phyloP scores from a whole-genome alignment of 1,140 invertebrate genomes.

The Ips nitidus region DNA sequence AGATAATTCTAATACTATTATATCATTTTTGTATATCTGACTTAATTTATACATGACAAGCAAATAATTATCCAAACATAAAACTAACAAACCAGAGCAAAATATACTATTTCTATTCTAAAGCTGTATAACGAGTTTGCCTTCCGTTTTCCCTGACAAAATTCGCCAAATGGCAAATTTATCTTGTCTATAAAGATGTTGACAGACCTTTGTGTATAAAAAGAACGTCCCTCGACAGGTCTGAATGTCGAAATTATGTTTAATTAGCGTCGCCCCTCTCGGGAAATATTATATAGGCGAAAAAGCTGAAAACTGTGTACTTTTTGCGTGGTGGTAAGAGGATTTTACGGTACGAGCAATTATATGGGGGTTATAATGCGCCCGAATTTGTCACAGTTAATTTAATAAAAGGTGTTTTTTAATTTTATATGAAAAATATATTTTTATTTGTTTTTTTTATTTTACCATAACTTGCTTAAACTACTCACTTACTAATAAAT shows the following conservation, averaged over 20 bases:
- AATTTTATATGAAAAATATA: neutral
- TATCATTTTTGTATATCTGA: too few species aligned
- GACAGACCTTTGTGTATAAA: slow-evolving; percentile 11
- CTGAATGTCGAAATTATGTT: slow-evolving; percentile 13
- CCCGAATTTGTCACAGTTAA: neutral
- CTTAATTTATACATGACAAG: too few species aligned
- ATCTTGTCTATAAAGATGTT: slow-evolving; percentile 27
- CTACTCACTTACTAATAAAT: too few species aligned
- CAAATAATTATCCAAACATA: too few species aligned
- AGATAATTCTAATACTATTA: too few species aligned
- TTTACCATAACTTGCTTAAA: too few species aligned
- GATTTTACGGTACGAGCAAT: neutral
- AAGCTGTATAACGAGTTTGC: too few species aligned
- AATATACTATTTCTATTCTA: too few species aligned
- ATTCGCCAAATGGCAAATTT: slow-evolving; percentile 4
- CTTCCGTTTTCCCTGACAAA: too few species aligned
- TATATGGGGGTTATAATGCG: neutral
- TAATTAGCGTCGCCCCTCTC: slow-evolving; percentile 6
- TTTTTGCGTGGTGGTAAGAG: neutral
- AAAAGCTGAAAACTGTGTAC: slow-evolving; percentile 9
- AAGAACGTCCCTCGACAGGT: slow-evolving; percentile 11
- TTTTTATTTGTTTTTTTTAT: neutral
- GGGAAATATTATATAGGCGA: slow-evolving; percentile 6
- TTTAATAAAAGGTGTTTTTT: neutral
- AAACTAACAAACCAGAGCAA: too few species aligned